phyloP scores from a whole-genome alignment of 2,888 invertebrate genomes.

The Clusia tigrina region DNA sequence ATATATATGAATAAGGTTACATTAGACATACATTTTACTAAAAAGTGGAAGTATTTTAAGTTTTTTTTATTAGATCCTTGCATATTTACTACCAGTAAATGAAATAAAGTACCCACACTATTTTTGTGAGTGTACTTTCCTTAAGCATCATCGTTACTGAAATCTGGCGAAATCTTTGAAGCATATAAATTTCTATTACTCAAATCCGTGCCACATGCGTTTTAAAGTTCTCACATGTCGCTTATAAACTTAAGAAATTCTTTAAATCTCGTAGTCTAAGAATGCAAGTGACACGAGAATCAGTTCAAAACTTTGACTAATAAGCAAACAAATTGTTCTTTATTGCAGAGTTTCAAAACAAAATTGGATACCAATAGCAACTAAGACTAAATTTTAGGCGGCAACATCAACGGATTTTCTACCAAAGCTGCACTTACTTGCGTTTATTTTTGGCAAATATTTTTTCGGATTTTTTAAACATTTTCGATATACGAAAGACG shows the following conservation, averaged over 20 bases:
- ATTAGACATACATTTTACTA: too few species aligned
- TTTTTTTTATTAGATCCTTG: too few species aligned
- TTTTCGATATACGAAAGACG: conserved; percentile 24
- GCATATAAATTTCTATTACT: conserved; percentile 16
- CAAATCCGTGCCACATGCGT: conserved; percentile 4
- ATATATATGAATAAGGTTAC: too few species aligned
- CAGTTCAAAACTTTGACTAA: not conserved
- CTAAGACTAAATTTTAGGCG: conserved; percentile 56
- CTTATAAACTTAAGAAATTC: not conserved
- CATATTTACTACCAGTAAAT: too few species aligned
- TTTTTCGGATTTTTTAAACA: conserved; percentile 25
- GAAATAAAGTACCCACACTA: too few species aligned
- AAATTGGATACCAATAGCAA: conserved; percentile 59
- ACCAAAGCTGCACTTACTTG: conserved; percentile 34
- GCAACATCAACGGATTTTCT: conserved; percentile 47
- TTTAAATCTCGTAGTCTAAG: too few species aligned
- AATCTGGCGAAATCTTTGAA: conserved; percentile 20
- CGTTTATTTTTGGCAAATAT: conserved; percentile 29
- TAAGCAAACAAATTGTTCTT: conserved; percentile 16
- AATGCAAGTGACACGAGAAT: not conserved
- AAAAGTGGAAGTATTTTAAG: too few species aligned
- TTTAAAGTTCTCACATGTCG: not conserved
- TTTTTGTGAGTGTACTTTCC: conserved; percentile 15
- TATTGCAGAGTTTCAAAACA: conserved; percentile 62
- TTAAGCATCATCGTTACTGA: not conserved